These are phyloP conservation scores for Drosophila nannoptera DNA, from an alignment of 1,140 invertebrate genomes.

Conservation along the genomic window DNA sequence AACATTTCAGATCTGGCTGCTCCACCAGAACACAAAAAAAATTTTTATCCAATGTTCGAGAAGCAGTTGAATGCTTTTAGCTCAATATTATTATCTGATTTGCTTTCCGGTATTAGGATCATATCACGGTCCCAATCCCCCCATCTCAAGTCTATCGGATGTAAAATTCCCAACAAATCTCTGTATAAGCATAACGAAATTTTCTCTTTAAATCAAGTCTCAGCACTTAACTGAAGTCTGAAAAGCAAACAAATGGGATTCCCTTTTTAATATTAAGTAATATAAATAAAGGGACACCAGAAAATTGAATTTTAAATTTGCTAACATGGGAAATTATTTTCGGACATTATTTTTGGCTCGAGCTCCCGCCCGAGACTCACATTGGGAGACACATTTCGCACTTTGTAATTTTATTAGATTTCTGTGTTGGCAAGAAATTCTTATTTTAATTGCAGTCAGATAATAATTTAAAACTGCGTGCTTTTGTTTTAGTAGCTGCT, in stretches of 20 bases:
- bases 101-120: neutral
- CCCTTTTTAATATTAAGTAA: neutral
- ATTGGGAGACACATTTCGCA: conserved; percentile 27
- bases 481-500: neutral
- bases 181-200: neutral
- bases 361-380: neutral
- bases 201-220: neutral
- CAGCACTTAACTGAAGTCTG: neutral
- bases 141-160: neutral
- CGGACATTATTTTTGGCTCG: conserved; percentile 9
- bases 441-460: conserved; percentile 55
- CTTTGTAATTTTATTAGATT: conserved; percentile 38
- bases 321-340: conserved; percentile 27
- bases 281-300: conserved; percentile 15
- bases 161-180: neutral
- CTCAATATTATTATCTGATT: neutral
- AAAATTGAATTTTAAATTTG: conserved; percentile 45
- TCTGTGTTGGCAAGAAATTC: conserved; percentile 40
- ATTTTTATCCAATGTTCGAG: no score
- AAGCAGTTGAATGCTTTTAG: conserved; percentile 6
- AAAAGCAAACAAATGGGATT: neutral
- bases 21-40: no score
- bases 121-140: neutral
- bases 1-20: no score
- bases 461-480: conserved; percentile 43